These are phyloP conservation scores for Heliconius ethilla DNA, from an alignment of 2,888 invertebrate species.

Conservation along the genomic window DNA sequence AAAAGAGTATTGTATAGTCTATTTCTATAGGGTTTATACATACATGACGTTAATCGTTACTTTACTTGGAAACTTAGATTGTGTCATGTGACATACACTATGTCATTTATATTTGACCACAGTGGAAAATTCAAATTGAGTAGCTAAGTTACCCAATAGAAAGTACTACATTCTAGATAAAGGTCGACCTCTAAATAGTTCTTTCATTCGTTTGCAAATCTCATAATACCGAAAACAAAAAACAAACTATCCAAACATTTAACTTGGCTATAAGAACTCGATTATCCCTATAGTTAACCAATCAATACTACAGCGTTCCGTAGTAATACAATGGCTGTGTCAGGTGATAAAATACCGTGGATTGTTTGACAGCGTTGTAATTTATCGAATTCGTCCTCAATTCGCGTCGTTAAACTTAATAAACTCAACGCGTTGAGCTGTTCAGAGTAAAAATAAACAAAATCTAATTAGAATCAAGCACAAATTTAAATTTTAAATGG, in stretches of 20 bases:
- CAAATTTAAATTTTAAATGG: constrained; percentile 16
- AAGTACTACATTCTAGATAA: too few species aligned
- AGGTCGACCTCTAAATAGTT: too few species aligned
- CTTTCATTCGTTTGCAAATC: too few species aligned
- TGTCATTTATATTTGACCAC: too few species aligned
- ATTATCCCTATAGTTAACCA: background rate
- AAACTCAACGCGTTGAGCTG: constrained; percentile 25
- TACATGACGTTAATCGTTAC: too few species aligned
- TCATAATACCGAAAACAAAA: background rate
- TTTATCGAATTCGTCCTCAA: constrained; percentile 37
- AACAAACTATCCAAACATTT: background rate
- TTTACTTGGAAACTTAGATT: too few species aligned
- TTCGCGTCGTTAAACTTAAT: constrained; percentile 31
- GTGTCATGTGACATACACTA: too few species aligned
- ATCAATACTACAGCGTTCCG: background rate
- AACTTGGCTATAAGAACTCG: background rate
- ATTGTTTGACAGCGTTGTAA: constrained; percentile 37
- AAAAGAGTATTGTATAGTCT: too few species aligned
- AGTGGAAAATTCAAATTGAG: too few species aligned
- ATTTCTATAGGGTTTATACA: too few species aligned
- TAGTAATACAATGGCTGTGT: constrained; percentile 16
- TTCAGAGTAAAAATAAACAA: constrained; percentile 25
- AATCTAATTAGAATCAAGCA: constrained; percentile 20
- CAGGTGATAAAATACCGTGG: constrained; percentile 37
- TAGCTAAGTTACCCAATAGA: too few species aligned